Evolutionary conservation across 1,140 invertebrate genomes (phyloP).

Genomic region (Elymnias hypermnestra): DNA sequence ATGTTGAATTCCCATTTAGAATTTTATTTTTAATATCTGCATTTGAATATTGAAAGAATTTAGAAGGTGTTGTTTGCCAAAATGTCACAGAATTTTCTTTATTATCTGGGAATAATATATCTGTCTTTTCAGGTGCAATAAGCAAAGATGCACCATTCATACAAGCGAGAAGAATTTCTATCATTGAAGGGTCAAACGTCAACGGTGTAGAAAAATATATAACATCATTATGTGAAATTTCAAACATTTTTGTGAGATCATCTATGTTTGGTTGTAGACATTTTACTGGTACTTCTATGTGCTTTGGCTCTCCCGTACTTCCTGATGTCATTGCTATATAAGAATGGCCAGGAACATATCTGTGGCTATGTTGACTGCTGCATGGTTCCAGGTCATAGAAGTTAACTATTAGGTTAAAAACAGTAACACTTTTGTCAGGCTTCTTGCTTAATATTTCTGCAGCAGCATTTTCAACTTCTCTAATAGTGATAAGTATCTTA

Average conservation of each 20-base stretch:
- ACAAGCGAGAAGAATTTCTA: slow-evolving; percentile 85
- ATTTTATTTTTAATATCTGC: slow-evolving; percentile 76
- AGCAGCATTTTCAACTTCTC: slow-evolving; percentile 20
- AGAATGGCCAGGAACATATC: slow-evolving; percentile 41
- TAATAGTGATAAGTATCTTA: slow-evolving; percentile 43
- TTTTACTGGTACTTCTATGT: slow-evolving; percentile 78
- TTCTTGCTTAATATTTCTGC: slow-evolving; percentile 38
- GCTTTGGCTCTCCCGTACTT: slow-evolving; percentile 80
- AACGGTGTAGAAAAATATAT: slow-evolving; percentile 84
- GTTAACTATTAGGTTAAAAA: slow-evolving; percentile 48
- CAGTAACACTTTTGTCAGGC: slow-evolving; percentile 42
- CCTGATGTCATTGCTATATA: slow-evolving; percentile 81
- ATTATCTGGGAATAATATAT: slow-evolving; percentile 63
- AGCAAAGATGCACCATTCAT: slow-evolving; percentile 80
- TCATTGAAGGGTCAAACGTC: slow-evolving; percentile 89
- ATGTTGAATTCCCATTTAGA: slow-evolving; percentile 69
- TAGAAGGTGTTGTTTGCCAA: slow-evolving; percentile 87
- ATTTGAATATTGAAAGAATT: slow-evolving; percentile 78
- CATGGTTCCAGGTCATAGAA: slow-evolving; percentile 40
- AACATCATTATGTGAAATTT: slow-evolving; percentile 76
- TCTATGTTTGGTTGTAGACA: slow-evolving; percentile 81
- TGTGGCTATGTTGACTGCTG: slow-evolving; percentile 16
- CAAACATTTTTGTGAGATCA: slow-evolving; percentile 77
- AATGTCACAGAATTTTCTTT: slow-evolving; percentile 77
- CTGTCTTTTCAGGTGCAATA: slow-evolving; percentile 76